phyloP scores from a whole-genome alignment of 2,797 vertebrate genomes.

The Sebastes vulpes region DNA sequence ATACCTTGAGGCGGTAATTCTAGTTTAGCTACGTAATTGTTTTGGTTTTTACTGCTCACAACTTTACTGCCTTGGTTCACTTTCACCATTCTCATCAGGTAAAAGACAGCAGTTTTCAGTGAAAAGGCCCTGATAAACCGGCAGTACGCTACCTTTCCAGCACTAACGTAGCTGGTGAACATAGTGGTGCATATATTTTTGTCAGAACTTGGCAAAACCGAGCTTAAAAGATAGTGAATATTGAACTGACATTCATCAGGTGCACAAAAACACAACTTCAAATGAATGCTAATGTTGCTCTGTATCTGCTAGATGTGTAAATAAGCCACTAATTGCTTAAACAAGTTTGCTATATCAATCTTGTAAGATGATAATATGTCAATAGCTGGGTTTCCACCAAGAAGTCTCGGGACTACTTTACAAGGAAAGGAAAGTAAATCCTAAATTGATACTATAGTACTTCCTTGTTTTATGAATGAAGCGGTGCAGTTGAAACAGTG shows the following conservation, averaged over 20 bases:
- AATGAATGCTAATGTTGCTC: too few relatives aligned
- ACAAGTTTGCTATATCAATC: neutral
- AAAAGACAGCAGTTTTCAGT: neutral
- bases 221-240: neutral
- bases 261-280: neutral
- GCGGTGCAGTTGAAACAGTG: too few relatives aligned
- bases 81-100: neutral
- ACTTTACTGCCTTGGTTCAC: neutral
- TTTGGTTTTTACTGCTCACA: too few relatives aligned
- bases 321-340: too few relatives aligned
- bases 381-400: too few relatives aligned
- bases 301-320: too few relatives aligned
- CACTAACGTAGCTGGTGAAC: neutral
- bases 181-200: neutral
- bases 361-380: neutral
- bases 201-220: neutral
- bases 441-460: too few relatives aligned
- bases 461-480: too few relatives aligned
- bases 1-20: too few relatives aligned
- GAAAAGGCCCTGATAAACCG: neutral
- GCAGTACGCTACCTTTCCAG: neutral
- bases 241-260: neutral
- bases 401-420: too few relatives aligned
- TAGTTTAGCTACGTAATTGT: too few relatives aligned
- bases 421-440: too few relatives aligned